Base-by-base conservation (phyloP, 2,888 invertebrate genomes). In the Aleiodes alternator region DNA sequence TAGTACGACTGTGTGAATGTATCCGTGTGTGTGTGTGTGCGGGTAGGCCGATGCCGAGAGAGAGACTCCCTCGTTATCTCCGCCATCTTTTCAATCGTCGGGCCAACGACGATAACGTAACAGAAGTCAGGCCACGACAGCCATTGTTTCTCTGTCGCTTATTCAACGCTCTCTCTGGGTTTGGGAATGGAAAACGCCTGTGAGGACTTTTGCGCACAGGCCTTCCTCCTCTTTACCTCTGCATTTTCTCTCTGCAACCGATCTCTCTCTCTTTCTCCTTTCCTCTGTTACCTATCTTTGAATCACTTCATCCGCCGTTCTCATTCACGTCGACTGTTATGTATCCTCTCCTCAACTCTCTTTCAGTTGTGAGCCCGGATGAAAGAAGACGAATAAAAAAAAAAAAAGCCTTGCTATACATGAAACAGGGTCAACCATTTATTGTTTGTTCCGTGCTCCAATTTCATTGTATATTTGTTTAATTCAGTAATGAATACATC, bases 71-170 rank as follows among this genome's bases (percentile, higher is more conserved):
- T 76, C 78, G 73, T 75, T 78, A 68, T 73, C 80, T 76, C 78
- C 64, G 72, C 66, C 80, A 80, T 80, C 80, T 81, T 80, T 79
- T 80, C 79, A 81, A 84, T 84, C 81, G 79, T 78, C 80, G 66
- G 69, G 64, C 56, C 74, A 75, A 78, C 78, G 80, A 79, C 77
- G 78, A 80, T 84, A 82, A 82, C 83, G 80, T 81, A 81, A 80
- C 82, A 80, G 76, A 82, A 81, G 79, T 81, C 81, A 75, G 77
- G 76, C 78, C 74, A 75, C 76, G 78, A 79, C 78, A 76, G 79
- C 82, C 75, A 81, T 81, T 82, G 83, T 82, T 81, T 81, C 74
- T 75, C 51, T 53, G 76, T 69, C 64, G 66, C 72, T 78, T 78
- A 78, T 80, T 81, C 79, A 77, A 73, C 76, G 68, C 77, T 50